These are phyloP conservation scores for Neomicropteryx cornuta DNA, from an alignment of 1,140 invertebrate genomes.

Conservation along the genomic window DNA sequence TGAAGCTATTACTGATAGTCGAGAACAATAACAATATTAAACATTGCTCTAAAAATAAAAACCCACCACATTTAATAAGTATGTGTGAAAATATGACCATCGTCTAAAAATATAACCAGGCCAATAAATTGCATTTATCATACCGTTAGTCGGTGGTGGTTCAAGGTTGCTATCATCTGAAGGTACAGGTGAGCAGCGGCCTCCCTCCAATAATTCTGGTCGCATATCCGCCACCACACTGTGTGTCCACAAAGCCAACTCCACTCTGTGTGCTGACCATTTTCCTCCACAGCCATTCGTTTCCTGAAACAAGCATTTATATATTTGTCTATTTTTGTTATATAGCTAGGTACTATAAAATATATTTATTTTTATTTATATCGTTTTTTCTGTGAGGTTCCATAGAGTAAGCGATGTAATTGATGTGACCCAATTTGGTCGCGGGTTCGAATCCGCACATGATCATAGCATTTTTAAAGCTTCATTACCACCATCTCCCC, in stretches of 20 bases:
- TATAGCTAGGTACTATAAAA: neutral
- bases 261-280: conserved; percentile 81
- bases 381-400: neutral
- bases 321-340: neutral
- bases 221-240: conserved; percentile 74
- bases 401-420: no score
- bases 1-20: no score
- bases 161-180: conserved; percentile 47
- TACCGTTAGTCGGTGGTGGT: conserved; percentile 40
- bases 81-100: no score
- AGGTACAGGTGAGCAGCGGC: conserved; percentile 30
- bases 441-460: no score
- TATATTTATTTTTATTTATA: neutral
- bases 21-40: no score
- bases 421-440: no score
- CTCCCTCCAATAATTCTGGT: conserved; percentile 62
- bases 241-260: conserved; percentile 84
- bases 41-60: no score
- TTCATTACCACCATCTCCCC: no score
- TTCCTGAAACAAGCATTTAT: conserved; percentile 30
- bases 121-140: no score
- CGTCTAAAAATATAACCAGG: no score
- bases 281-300: conserved; percentile 39
- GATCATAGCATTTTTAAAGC: no score
- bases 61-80: no score